Base-by-base conservation (phyloP, 2,888 invertebrate species). In the Troides helena region DNA sequence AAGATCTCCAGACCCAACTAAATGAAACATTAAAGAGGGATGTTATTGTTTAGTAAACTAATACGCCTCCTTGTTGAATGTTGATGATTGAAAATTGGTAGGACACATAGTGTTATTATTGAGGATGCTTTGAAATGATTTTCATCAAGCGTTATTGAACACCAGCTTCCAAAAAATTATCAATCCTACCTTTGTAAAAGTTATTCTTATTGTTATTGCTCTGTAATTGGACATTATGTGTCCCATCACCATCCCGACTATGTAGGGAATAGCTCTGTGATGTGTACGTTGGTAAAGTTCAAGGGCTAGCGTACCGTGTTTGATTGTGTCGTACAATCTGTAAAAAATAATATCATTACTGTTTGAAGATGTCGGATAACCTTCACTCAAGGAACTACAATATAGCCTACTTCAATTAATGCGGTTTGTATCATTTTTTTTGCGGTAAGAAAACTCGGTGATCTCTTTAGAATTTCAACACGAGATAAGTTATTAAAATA, bases 141-240 rank as follows among this genome's bases (percentile, higher is more conserved):
- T 39, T 6, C 39, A 39, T 39, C 10, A 39, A 39, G 39, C 39
- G 39, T 7, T 39, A 10, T 39, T 39, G 8, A 39, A 39, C 8
- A 39, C 39, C 39, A 39, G 39, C 39, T 39, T 10, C 39, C 8
- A 39, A 10, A 21, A 39, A 39, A 39, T 39, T 7, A 39, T 39
- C 10, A 39, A 39, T 39, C 7, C 10, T 39, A 68, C 68, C 68
- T 68, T 68, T 46, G 68, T 63, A 21, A 68, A n/a, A 14, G 4
- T 57, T n/a, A 23, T 63, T 58, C 58, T 63, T 17, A 63, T 21
- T 30, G 4, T 21, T 4, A 30, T 21, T 10, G 50, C 21, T 50
- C 46, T 39, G n/a, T 68, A 53, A 7, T 50, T 60, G 1, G 39
- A 10, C 68, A 69, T 65, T 12, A 65, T 5, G 21, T 69, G 65